Base-by-base conservation (phyloP, 2,113 vertebrate species). In the Coryphaenoides rupestris region DNA sequence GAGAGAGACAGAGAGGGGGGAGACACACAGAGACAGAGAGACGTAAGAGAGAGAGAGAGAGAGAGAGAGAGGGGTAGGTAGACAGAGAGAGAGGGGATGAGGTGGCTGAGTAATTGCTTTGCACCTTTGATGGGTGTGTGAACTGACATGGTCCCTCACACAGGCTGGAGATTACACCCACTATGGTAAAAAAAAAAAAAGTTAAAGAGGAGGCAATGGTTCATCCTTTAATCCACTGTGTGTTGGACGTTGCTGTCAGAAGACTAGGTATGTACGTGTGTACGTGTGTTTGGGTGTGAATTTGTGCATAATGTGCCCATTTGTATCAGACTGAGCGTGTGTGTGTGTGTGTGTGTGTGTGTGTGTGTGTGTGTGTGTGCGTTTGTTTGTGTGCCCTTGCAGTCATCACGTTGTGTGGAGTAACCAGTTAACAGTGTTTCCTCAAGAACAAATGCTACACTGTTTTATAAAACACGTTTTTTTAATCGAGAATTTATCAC, bases 71-170 rank as follows among this genome's bases (percentile, higher is more conserved):
- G 55, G 16, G 21, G 23, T 1, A 21, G 19, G 19, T 7, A 53
- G 50, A 53, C 9, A 53, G 50, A 17, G 60, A 5, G 54, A 60
- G 55, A 59, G 73, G 55, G 67, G 58, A 63, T 55, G 68, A 40
- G 53, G 63, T 58, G 66, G 53, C 68, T 74, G 72, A 80, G 76
- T 82, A 72, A 81, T 83, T 85, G 76, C 63, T 82, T 77, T 69
- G 65, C 75, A 58, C 76, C 65, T 78, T 60, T 69, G 61, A 75
- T 60, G 66, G 67, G 24, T 79, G 78, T 69, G 57, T 67, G 69
- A 78, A 68, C 72, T 66, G 28, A 55, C 63, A 17, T 68, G 33
- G 60, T 9, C 65, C 65, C 55, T 55, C 49, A 49, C 58, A 28
- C 62, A 60, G 62, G 55, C 60, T 47, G 68, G 64, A 70, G 73